Evolutionary conservation across 2,797 vertebrate genomes (phyloP).

Genomic region (Paramormyrops hopkinsi): DNA sequence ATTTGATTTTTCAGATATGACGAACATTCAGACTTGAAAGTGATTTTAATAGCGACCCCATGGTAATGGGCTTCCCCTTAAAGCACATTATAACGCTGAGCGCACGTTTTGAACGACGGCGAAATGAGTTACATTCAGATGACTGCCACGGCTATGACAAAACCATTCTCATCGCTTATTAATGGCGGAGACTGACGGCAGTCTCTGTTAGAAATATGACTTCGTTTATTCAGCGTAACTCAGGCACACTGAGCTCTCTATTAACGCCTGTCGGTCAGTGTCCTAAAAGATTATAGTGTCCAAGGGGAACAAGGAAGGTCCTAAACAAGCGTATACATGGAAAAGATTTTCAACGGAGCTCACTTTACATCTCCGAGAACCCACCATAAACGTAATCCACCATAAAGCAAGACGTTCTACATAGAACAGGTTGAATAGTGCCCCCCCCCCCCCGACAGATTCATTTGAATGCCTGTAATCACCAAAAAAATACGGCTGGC

Average conservation of each 20-base stretch:
- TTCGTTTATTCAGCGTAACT: conserved; percentile 11
- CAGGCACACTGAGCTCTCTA: not conserved
- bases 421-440: not conserved
- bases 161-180: not conserved
- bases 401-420: not conserved
- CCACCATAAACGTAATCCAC: not conserved
- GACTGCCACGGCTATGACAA: not conserved
- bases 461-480: conserved; percentile 12
- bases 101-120: not conserved
- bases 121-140: not conserved
- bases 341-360: not conserved
- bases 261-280: conserved; percentile 4
- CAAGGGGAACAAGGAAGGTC: not conserved
- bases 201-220: not conserved
- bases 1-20: not conserved
- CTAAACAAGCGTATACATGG: not conserved
- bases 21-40: not conserved
- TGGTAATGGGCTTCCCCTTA: not conserved
- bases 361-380: not conserved
- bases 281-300: not conserved
- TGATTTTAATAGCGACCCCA: not conserved
- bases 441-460: not conserved
- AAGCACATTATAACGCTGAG: not conserved
- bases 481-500: conserved; percentile 27
- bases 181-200: not conserved